Percentiles rank a stretch among this genome's conserved stretches.
These are phyloP conservation scores for Entelurus aequoreus DNA, from an alignment of 2,113 vertebrate species.

Conservation along the genomic window DNA sequence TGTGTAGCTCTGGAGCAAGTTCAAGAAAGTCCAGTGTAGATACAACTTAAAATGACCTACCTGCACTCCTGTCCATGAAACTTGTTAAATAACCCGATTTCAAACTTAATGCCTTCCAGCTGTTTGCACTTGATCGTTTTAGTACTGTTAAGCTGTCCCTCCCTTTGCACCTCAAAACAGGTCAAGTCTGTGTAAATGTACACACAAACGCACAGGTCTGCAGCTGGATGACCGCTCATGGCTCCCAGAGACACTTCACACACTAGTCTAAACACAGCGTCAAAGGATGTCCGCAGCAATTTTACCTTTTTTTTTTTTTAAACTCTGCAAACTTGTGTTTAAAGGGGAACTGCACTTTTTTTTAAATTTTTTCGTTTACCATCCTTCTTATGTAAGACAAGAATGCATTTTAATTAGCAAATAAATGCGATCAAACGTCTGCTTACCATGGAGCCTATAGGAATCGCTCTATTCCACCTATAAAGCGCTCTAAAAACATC, in stretches of 20 bases:
- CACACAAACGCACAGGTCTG: neutral
- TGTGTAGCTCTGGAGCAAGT: slow-evolving; percentile 15
- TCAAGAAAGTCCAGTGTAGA: slow-evolving; percentile 13
- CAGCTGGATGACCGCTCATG: slow-evolving; percentile 15
- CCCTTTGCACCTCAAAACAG: neutral
- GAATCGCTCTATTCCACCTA: no score
- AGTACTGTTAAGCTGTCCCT: slow-evolving; percentile 5
- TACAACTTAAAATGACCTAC: slow-evolving; percentile 35
- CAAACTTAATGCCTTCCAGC: slow-evolving; percentile 43
- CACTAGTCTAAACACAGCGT: slow-evolving; percentile 28
- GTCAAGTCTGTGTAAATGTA: neutral
- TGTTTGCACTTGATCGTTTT: slow-evolving; percentile 28
- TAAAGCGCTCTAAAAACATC: no score
- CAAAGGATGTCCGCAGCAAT: slow-evolving; percentile 14
- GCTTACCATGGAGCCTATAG: no score
- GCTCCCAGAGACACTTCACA: slow-evolving; percentile 29
- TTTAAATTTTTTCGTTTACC: no score
- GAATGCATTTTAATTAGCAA: no score
- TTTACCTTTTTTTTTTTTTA: neutral
- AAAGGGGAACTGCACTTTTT: no score
- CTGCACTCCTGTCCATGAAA: slow-evolving; percentile 36
- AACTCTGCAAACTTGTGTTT: neutral
- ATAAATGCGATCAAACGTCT: no score
- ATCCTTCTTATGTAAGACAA: no score
- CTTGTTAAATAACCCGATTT: slow-evolving; percentile 52